Conservation (phyloP, 2,113 vertebrate genomes). For the Tricholaema leucomelas region DNA sequence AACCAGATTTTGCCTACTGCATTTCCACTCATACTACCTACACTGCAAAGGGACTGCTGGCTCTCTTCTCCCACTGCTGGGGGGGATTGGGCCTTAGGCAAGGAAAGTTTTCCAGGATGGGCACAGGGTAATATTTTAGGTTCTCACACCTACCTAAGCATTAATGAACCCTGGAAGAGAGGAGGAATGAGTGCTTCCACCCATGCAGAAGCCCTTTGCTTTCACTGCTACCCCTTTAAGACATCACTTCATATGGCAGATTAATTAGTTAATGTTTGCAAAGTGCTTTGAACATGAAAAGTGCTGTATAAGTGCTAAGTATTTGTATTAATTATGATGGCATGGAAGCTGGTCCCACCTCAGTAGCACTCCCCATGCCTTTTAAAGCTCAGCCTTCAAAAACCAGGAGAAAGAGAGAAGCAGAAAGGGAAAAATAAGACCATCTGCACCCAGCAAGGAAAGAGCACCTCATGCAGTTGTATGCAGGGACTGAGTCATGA, state of each 20-base stretch:
- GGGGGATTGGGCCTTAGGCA: neutral
- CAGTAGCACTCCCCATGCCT: neutral
- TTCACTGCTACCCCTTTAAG: slow-evolving; percentile 21
- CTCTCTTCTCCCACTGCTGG: neutral
- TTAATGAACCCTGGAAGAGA: neutral
- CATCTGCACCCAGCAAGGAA: neutral
- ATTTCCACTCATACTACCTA: neutral
- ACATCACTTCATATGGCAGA: slow-evolving; percentile 40
- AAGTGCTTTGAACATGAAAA: slow-evolving; percentile 59
- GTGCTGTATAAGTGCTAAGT: slow-evolving; percentile 31
- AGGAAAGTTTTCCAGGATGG: neutral
- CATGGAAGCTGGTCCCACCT: neutral
- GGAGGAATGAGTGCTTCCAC: neutral
- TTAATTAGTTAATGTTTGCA: slow-evolving; percentile 60
- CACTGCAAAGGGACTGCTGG: neutral
- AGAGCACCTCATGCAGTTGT: neutral
- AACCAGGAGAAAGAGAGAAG: neutral
- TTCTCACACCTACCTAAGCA: neutral
- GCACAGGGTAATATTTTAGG: neutral
- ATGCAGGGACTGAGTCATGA: neutral
- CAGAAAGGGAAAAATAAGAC: neutral
- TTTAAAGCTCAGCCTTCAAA: neutral
- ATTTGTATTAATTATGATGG: slow-evolving; percentile 25
- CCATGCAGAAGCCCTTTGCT: neutral
- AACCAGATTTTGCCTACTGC: neutral